Evolutionary conservation across 1,140 invertebrate genomes (phyloP).

Genomic region (Euglossa dilemma): DNA sequence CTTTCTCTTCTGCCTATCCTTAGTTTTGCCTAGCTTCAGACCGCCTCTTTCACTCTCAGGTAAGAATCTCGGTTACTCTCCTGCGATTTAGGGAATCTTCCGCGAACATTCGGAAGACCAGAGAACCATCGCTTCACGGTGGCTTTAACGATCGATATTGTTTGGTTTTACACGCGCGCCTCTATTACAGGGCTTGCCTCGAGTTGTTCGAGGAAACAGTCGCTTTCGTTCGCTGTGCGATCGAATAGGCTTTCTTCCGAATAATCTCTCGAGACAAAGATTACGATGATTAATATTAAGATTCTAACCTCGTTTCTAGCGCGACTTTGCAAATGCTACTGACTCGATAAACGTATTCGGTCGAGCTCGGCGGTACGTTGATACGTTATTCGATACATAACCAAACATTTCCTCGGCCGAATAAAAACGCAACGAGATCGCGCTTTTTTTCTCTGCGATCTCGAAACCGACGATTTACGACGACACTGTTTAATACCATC

Average conservation of each 20-base stretch:
- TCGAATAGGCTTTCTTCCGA: background rate
- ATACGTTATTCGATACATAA: background rate
- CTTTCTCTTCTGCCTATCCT: conserved; percentile 1
- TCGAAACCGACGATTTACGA: background rate
- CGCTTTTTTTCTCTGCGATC: too few species aligned
- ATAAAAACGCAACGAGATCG: background rate
- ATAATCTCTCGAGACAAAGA: background rate
- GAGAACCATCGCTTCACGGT: background rate
- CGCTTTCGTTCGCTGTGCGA: background rate
- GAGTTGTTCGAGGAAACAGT: background rate
- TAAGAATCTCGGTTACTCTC: conserved; percentile 42
- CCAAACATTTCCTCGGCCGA: background rate
- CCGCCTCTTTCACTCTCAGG: conserved; percentile 45
- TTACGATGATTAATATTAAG: background rate
- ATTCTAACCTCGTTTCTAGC: background rate
- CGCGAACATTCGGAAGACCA: conserved; percentile 5
- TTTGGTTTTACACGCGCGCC: conserved; percentile 19
- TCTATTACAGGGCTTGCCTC: background rate
- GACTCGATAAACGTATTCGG: background rate
- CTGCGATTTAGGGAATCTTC: conserved; percentile 51
- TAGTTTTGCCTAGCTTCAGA: conserved; percentile 24
- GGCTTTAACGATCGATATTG: conserved; percentile 51
- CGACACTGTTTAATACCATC: background rate
- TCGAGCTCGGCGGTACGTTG: too few species aligned
- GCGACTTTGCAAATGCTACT: background rate